Evolutionary conservation across 2,113 vertebrate genomes (phyloP).

Genomic region (Syngnathus scovelli): DNA sequence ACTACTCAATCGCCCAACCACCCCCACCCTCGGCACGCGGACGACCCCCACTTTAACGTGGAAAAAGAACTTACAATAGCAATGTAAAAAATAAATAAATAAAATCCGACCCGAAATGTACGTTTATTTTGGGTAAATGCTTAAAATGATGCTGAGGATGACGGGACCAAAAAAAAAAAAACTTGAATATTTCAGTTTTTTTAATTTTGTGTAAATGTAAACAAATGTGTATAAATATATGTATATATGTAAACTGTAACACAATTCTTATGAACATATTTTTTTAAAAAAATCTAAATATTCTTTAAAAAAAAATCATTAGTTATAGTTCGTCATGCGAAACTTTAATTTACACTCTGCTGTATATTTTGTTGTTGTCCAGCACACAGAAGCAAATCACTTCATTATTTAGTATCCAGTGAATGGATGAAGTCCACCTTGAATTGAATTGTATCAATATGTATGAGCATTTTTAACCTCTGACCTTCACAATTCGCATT

Average conservation of each 20-base stretch:
- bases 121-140: conserved; percentile 59
- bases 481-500: background rate
- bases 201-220: too few relatives aligned
- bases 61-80: conserved; percentile 64
- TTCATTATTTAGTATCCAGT: background rate
- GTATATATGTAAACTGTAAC: background rate
- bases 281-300: too few relatives aligned
- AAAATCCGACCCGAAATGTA: conserved; percentile 69
- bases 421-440: background rate
- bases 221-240: background rate
- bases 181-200: background rate
- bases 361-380: background rate
- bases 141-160: background rate
- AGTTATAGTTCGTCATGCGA: background rate
- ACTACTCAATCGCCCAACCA: background rate
- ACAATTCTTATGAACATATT: background rate
- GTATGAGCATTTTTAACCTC: background rate
- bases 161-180: background rate
- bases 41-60: conserved; percentile 60
- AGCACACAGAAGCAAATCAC: background rate
- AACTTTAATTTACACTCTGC: background rate
- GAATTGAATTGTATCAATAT: background rate
- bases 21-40: conserved; percentile 48
- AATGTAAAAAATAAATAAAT: conserved; percentile 23
- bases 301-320: background rate